Evolutionary conservation across 2,888 invertebrate genomes (phyloP), one percentile per base, ranked within the genome.

Genomic region (Arge pagana): DNA sequence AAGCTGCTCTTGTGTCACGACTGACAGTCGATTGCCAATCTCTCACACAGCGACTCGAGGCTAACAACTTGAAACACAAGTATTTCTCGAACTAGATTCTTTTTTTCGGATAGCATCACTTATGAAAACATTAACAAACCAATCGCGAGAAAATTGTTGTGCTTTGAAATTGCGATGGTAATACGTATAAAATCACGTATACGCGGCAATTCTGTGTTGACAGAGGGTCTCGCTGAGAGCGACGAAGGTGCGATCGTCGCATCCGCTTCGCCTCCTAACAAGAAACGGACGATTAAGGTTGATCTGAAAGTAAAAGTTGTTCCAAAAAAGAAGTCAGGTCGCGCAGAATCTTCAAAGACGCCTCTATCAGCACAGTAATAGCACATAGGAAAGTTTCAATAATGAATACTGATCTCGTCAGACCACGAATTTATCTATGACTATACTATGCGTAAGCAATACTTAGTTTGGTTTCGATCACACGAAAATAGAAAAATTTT

Each of bases 1-100:
- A 93, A 86, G 90, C 89, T 85, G 87, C 87, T 85, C 89, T 91
- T 86, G 89, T 92, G 88, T 90, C 90, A 83, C 91, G 89, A 86
- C 86, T 93, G 80, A 90, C 90, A 77, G 84, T 83, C 77, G 91
- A 93, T 83, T 92, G 92, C 84, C 91, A 89, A 82, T 84, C 84
- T 80, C 86, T 93, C 80, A 92, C 92, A 77, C 84, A 87, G 82
- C 91, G 89, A 84, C 86, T 93, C 83, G 92, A 93, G 84, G 90
- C 90, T 80, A 86, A 90, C 78, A 87, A 86, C 79, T 82, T 85
- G 81, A 88, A 87, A 81, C 90, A 92, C 88, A 91, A 92, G 92
- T 93, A 89, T 63, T n/a, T n/a, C n/a, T n/a, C n/a, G n/a, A 60
- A 10, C 26, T 26, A 11, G 42, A 11, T 56, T 57, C 36, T 54